Evolutionary conservation across 2,797 vertebrate genomes (phyloP), one percentile per base, ranked within the genome.

Genomic region (Ptychobarbus kaznakovi): DNA sequence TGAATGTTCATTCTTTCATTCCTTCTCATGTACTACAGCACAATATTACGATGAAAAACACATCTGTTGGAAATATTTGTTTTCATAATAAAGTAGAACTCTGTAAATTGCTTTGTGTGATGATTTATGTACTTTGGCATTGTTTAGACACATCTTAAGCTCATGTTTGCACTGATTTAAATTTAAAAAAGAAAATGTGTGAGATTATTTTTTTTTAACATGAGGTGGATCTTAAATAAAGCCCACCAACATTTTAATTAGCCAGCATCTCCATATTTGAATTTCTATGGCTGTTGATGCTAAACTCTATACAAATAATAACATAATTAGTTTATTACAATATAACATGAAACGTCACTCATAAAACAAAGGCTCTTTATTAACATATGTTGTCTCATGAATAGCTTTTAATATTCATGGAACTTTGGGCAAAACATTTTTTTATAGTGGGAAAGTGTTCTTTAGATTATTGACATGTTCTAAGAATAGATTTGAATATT

Each of bases 31-130:
- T 20, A n/a, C 53, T 46, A 53, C 16, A 15, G 40, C 40, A 46
- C 3, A 28, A 40, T 65, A 20, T 11, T 40, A 75, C 0, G 0
- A 51, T 65, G 42, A n/a, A 40, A 49, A 58, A 65, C 32, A 63
- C 28, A 74, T 65, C 28, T 75, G 58, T 76, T 76, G 73, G 9
- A 40, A 42, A 42, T 74, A 74, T 68, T 68, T 83, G 10, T 78
- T 32, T 77, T 70, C 18, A 25, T 63, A 85, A 80, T 79, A 85
- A 79, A 85, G 20, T 0, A 35, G 20, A 72, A 80, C 35, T 25
- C 40, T 70, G 51, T 61, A 42, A 70, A 72, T 10, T n/a, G 13
- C 22, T 32, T 68, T 56, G 63, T 68, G 73, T 77, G 16, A 69
- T 77, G 7, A 56, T 84, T 84, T 56, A 77, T 66, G 53, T 12